Evolutionary conservation across 2,113 vertebrate genomes (phyloP).

Genomic region (Microcebus ravelobensis): DNA sequence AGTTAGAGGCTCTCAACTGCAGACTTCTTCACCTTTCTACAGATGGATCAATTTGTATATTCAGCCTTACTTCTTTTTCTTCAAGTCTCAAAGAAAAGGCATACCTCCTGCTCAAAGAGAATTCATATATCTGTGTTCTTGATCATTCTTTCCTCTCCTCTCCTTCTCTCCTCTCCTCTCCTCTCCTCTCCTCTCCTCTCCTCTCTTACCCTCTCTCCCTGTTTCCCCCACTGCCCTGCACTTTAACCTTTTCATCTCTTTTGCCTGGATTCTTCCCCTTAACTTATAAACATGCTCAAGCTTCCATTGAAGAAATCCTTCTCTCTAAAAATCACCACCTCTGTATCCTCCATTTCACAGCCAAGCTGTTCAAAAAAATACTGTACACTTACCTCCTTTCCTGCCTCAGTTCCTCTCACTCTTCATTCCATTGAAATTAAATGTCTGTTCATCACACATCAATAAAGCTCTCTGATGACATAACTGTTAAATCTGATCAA

Average conservation of each 20-base stretch:
- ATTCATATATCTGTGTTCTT: not conserved
- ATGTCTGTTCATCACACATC: not conserved
- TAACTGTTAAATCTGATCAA: not conserved
- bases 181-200: not conserved
- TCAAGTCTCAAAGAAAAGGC: not conserved
- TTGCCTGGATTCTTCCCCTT: not conserved
- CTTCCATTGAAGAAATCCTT: not conserved
- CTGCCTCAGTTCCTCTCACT: not conserved
- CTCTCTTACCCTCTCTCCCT: not conserved
- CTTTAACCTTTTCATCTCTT: not conserved
- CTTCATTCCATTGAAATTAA: not conserved
- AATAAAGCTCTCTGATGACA: not conserved
- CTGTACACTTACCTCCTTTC: not conserved
- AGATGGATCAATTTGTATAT: not conserved
- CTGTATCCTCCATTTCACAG: not conserved
- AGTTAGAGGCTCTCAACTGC: not conserved
- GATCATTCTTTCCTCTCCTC: accelerated
- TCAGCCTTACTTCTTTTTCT: not conserved
- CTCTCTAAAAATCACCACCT: not conserved
- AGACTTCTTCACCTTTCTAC: not conserved
- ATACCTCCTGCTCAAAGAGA: not conserved
- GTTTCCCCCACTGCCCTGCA: accelerated
- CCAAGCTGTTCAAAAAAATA: not conserved
- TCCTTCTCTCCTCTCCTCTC: not conserved
- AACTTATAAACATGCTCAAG: not conserved